Conservation (phyloP, 2,113 vertebrate species). For the Lycaon pictus region DNA sequence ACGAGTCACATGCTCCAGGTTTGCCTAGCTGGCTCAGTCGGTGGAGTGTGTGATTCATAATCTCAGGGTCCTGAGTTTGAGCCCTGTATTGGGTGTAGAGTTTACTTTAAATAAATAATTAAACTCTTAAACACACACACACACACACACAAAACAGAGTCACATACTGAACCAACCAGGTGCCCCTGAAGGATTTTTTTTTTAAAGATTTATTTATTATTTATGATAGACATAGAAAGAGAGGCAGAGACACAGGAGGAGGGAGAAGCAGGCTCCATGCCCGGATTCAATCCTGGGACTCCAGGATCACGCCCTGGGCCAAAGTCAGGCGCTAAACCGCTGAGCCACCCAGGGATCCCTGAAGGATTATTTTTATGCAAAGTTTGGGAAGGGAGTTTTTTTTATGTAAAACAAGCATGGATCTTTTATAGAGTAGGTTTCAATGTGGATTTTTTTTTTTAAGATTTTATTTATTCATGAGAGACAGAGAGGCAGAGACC, state of each 20-base stretch:
- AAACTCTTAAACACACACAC: not conserved
- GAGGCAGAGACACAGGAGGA: too few relatives aligned
- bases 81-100: not conserved
- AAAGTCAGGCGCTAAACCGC: too few relatives aligned
- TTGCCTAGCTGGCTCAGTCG: not conserved
- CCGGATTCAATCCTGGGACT: too few relatives aligned
- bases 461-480: too few relatives aligned
- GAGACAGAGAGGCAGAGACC: too few relatives aligned
- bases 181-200: not conserved
- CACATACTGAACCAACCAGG: not conserved
- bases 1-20: not conserved
- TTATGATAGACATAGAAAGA: too few relatives aligned
- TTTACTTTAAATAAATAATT: not conserved
- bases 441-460: not conserved
- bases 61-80: not conserved
- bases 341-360: not conserved
- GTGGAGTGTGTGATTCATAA: not conserved
- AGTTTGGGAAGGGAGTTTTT: not conserved
- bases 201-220: not conserved
- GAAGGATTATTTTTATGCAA: not conserved
- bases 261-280: too few relatives aligned
- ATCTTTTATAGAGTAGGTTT: not conserved
- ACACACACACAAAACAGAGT: not conserved
- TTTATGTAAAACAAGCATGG: not conserved
- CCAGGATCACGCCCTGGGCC: too few relatives aligned